Base-by-base conservation (phyloP, 1,140 invertebrate species). In the Lepidurus apus region DNA sequence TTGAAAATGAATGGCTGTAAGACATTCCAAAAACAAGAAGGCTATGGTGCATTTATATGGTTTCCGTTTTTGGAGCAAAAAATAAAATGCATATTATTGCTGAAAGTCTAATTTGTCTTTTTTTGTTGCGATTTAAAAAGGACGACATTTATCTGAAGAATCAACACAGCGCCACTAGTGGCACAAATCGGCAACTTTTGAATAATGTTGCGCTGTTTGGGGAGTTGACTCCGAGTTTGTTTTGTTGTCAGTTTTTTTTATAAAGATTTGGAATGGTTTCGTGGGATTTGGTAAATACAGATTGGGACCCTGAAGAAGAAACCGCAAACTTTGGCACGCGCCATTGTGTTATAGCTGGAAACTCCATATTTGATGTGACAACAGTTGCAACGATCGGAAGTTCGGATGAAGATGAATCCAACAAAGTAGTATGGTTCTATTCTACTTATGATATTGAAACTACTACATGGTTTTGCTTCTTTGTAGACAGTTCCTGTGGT, bases 261-360 rank as follows among this genome's bases (percentile, higher is more conserved):
- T 7, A 13, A 34, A 34, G 34, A 10, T 21, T 9, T 3, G 53
- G 21, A 65, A 65, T 65, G 43, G 78, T 74, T 6, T 47, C 42
- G 17, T 79, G 78, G 78, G 73, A 79, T 45, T 13, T 45, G 13
- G 75, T 79, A 9, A 79, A 79, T 42, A 79, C 78, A 45, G 78
- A 74, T n/a, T 79, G 78, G 78, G 74, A 79, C 47, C 74, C 78
- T n/a, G 78, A 79, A 26, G 65, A 79, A 44, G 78, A 79, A 45
- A 79, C 78, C 10, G 74, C 75, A 13, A 79, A 79, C 24, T 79
- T 79, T 79, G 78, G 78, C 9, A 79, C 78, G 24, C 42, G 78
- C 10, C 78, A 75, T 43, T 79, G 78, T 74, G 78, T 79, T 79
- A 74, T 79, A 26, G 44, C 75, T 3, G 78, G 73, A 45, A 74